Base-by-base conservation (phyloP, 2,797 vertebrate genomes). In the Rhincodon typus region DNA sequence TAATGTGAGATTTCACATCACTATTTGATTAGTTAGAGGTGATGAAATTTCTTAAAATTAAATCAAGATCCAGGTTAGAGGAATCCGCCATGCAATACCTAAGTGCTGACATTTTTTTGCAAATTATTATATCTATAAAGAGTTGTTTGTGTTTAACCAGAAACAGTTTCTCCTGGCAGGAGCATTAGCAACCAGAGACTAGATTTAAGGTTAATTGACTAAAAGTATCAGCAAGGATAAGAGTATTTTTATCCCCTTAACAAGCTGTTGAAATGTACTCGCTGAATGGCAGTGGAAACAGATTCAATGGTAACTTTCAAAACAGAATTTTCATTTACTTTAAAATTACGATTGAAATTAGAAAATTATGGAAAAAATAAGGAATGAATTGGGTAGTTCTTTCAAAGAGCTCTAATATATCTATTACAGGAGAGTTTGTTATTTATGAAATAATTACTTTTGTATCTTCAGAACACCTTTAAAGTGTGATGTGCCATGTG, bases 381-480 rank as follows among this genome's bases (percentile, higher is more conserved):
- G n/a, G n/a, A n/a, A n/a, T n/a, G n/a, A n/a, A n/a, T n/a, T n/a
- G n/a, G n/a, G n/a, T n/a, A n/a, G n/a, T n/a, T n/a, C n/a, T n/a
- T 77, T 34, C 34, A 79, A 79, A 34, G n/a, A 13, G 12, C 30
- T 79, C 74, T n/a, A 34, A n/a, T 38, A 79, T 4, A 38, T 79
- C 74, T 79, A n/a, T n/a, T 79, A n/a, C 74, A n/a, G 74, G 74
- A 79, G 74, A 79, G 34, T 79, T n/a, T 79, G 74, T 77, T 79
- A 38, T 13, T 34, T 79, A 15, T 79, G 34, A n/a, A 77, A 77
- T n/a, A 77, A n/a, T 12, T n/a, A 13, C 74, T n/a, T 38, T 79
- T n/a, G 13, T 79, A n/a, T 17, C 34, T 79, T 79, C 34, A 79
- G n/a, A 62, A 38, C 34, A n/a, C 13, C 34, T 79, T 77, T 34